Evolutionary conservation across 35 echinoderm and acorn worm genomes (phyloP), one percentile per base, ranked within the genome.

Genomic region (Amphiura filiformis): DNA sequence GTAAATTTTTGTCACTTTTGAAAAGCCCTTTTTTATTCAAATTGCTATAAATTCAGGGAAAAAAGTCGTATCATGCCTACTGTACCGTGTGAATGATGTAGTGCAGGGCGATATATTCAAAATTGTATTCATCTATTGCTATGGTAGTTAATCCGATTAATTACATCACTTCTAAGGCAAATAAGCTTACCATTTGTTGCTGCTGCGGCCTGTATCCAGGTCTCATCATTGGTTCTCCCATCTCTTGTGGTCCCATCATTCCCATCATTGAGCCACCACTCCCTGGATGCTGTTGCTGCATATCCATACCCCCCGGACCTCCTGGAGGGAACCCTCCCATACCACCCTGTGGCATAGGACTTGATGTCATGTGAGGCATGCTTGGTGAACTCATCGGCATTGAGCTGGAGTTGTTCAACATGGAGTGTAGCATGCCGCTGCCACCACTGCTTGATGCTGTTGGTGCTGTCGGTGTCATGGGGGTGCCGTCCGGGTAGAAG

Each of bases 141-240:
- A n/a, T n/a, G n/a, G n/a, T n/a, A n/a, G n/a, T n/a, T n/a, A n/a
- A n/a, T n/a, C n/a, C n/a, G n/a, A n/a, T n/a, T n/a, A n/a, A n/a
- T n/a, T n/a, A n/a, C n/a, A n/a, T n/a, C n/a, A n/a, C n/a, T n/a
- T n/a, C n/a, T n/a, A n/a, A n/a, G n/a, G n/a, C n/a, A n/a, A n/a
- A n/a, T n/a, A n/a, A n/a, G n/a, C n/a, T n/a, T n/a, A n/a, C 83
- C 83, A 85, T 85, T 85, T 56, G 83, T 85, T 13, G 83, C 64
- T 85, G 83, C 49, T 64, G 83, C 34, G 56, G 56, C 23, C 39
- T 33, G 36, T 38, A 41, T 23, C 49, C 49, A 83, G 56, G 83
- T 61, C 39, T 52, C 81, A 52, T 70, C 61, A 70, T 11, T 23
- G 61, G 61, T 70, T 23, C 61, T 70, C 11, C 11, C 61, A 70